These are phyloP conservation scores for Drosophila barbarae DNA, from an alignment of 2,888 invertebrate genomes.

Conservation along the genomic window DNA sequence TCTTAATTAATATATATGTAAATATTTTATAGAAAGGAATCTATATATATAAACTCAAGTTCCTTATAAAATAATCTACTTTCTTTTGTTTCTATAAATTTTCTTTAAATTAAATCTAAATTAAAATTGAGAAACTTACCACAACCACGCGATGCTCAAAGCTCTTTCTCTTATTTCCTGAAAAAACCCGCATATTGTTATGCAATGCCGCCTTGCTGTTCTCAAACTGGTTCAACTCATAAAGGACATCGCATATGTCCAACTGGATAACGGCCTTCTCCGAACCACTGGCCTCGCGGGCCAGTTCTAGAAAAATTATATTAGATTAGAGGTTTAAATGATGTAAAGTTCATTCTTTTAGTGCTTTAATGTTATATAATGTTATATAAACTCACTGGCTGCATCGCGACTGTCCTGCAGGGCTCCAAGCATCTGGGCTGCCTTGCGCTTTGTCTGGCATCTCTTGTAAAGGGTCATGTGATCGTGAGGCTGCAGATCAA, in stretches of 20 bases:
- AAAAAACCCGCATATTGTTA: conserved; percentile 64
- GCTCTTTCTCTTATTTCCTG: conserved; percentile 64
- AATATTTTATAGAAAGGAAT: too few relatives aligned
- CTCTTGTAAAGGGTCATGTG: conserved; percentile 69
- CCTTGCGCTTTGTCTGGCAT: conserved; percentile 72
- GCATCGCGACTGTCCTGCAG: conserved; percentile 70
- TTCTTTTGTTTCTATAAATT: neutral
- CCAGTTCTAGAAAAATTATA: conserved; percentile 15
- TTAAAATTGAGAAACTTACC: conserved; percentile 47
- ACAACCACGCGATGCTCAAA: conserved; percentile 68
- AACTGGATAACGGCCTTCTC: conserved; percentile 67
- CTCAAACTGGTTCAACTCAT: conserved; percentile 76
- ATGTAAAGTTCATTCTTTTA: neutral
- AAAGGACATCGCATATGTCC: conserved; percentile 77
- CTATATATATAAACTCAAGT: too few relatives aligned
- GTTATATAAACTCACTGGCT: conserved; percentile 58
- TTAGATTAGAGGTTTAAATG: too few relatives aligned
- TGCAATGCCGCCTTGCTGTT: conserved; percentile 62
- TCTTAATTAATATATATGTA: neutral
- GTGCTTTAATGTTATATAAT: too few relatives aligned
- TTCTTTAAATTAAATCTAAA: too few relatives aligned
- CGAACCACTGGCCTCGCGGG: conserved; percentile 45
- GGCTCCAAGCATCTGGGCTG: conserved; percentile 70
- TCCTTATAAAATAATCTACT: too few relatives aligned
- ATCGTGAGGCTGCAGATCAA: conserved; percentile 66